Evolutionary conservation across 2,797 vertebrate genomes (phyloP), one percentile per base, ranked within the genome.

Genomic region (Cuculus canorus): DNA sequence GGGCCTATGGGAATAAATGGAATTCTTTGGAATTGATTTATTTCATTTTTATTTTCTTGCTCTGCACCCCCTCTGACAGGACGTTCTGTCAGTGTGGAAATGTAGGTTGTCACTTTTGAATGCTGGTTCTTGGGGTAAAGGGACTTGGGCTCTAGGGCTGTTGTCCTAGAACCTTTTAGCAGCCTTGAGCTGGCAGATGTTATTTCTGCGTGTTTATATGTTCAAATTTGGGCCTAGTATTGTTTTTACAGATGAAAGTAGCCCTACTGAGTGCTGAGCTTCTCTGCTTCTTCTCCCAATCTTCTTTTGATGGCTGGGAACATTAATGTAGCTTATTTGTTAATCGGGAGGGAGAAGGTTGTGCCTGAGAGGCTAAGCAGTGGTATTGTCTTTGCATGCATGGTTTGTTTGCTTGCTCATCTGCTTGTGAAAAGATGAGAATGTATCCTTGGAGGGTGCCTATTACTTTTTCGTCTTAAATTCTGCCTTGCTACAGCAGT

Each of bases 401-500:
- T 89, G 72, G 64, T 78, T 48, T 24, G 47, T 48, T 48, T 88
- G 59, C 82, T 83, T 96, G n/a, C 75, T 96, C 52, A 60, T 77
- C 61, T 72, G 84, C 17, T n/a, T 0, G 0, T 60, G 72, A 33
- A 83, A 88, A 75, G 77, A 94, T 75, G 69, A 90, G 79, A 75
- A 71, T 54, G n/a, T 73, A 90, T 60, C 64, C 80, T 94, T 77
- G 78, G 88, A 95, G 77, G 66, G 70, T 3, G 3, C 53, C 0
- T 1, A 15, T 50, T 93, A 52, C 64, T 77, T 95, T 95, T 59
- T 54, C 64, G 47, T 77, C 48, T 41, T 45, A 80, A 94, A 66
- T 92, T 96, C 69, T 91, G 35, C 69, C 28, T 90, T 91, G 43
- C 66, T 86, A 16, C 41, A 63, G 86, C 71, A 86, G 66, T 78